Evolutionary conservation across 1,140 invertebrate species (phyloP), one percentile per base, ranked within the genome.

Genomic region (Zaprionus ornatus): DNA sequence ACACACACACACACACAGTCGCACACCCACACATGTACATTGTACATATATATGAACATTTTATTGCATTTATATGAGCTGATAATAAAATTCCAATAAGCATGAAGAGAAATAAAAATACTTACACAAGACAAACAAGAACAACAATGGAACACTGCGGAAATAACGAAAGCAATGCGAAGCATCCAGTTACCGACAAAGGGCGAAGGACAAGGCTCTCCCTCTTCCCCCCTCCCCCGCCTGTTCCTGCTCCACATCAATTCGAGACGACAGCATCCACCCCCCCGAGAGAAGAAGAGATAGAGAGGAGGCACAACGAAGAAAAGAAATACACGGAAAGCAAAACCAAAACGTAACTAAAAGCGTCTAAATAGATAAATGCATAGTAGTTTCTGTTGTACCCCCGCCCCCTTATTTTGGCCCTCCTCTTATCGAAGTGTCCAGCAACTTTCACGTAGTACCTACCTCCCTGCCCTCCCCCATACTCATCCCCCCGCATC

Each of bases 81-180:
- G 83, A 88, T 87, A 87, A 87, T 87, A 87, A 87, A 87, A 87
- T 87, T 87, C 83, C 83, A 88, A 87, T 87, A 87, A 83, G 83
- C 83, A 88, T 70, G 74, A 70, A 88, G 77, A 37, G 84, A 90
- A 73, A 87, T 90, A 88, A 90, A 87, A 87, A 88, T 88, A 84
- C 84, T 88, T 72, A 54, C 67, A 62, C 76, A 79, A 80, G 69
- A 87, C 72, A 77, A 79, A 79, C 75, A 85, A 65, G 32, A 32
- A 42, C 54, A 69, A 77, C 77, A 82, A 69, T 48, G 35, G 54
- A 55, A 50, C 60, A 27, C 42, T 52, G 56, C 71, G 73, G 23
- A 40, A 50, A 52, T 25, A 60, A 52, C 63, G 54, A 45, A 55
- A 56, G 55, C 54, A 55, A 32, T n/a, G 54, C n/a, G 19, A 9